Percentiles rank a stretch among this genome's conserved stretches.
These are phyloP conservation scores for Loriculus beryllinus DNA, from an alignment of 2,797 vertebrate genomes.

Conservation along the genomic window DNA sequence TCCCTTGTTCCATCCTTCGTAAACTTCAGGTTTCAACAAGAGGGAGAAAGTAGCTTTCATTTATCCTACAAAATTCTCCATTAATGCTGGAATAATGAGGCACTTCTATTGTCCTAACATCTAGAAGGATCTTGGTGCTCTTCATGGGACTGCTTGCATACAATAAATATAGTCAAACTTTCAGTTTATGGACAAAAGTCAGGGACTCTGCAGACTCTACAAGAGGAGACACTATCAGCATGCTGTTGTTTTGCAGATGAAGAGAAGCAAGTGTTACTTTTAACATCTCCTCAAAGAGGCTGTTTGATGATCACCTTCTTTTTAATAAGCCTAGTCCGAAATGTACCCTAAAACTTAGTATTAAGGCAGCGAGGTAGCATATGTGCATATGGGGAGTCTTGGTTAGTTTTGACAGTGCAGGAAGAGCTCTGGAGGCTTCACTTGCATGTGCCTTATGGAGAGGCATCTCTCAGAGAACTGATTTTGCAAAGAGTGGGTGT, in stretches of 20 bases:
- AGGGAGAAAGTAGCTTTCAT: rapidly evolving
- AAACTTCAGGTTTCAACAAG: background rate
- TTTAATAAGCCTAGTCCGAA: background rate
- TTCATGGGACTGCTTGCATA: background rate
- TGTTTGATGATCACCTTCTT: background rate
- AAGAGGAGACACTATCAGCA: background rate
- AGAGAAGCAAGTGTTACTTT: background rate
- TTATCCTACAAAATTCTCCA: background rate
- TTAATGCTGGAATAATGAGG: background rate
- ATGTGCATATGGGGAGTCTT: background rate
- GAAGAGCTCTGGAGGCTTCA: background rate
- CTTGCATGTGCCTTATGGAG: background rate
- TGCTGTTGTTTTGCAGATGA: background rate
- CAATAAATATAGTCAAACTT: background rate
- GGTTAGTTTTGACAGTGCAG: background rate
- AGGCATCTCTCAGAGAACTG: background rate
- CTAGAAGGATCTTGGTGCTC: background rate
- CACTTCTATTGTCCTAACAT: background rate
- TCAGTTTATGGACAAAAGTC: background rate
- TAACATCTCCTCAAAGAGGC: background rate
- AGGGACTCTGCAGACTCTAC: no score
- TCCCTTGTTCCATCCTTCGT: background rate
- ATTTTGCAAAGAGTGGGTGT: background rate
- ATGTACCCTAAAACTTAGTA: rapidly evolving
- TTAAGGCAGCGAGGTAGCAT: background rate